Percentiles rank a stretch among this genome's conserved stretches.
Conservation (phyloP, 2,797 vertebrate species). For the Rhinichthys osculus region DNA sequence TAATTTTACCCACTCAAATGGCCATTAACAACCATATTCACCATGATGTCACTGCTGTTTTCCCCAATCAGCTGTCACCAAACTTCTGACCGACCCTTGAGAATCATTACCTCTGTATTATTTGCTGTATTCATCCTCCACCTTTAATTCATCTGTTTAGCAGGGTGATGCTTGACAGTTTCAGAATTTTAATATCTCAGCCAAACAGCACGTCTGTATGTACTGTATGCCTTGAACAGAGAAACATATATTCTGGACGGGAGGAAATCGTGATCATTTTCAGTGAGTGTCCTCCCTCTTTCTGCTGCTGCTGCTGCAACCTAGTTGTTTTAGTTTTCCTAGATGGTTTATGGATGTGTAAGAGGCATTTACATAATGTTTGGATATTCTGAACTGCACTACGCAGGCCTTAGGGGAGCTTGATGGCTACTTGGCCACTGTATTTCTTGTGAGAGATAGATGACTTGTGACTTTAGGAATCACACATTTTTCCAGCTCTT, state of each 20-base stretch:
- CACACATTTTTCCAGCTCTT: background rate
- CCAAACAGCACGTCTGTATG: background rate
- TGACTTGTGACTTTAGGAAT: background rate
- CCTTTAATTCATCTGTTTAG: slow-evolving; percentile 30
- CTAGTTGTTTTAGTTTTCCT: slow-evolving; percentile 2
- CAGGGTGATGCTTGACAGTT: background rate
- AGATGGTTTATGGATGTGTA: slow-evolving; percentile 25
- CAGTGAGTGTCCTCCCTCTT: background rate
- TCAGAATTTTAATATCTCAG: background rate
- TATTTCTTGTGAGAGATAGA: background rate
- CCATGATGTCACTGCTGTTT: background rate
- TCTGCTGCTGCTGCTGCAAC: slow-evolving; percentile 32
- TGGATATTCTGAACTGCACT: slow-evolving; percentile 23
- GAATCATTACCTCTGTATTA: background rate
- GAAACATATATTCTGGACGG: background rate
- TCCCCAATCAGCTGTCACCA: background rate
- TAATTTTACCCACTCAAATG: slow-evolving; percentile 3
- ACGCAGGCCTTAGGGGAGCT: background rate
- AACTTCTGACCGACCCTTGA: background rate
- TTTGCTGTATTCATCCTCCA: background rate
- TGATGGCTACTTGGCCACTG: background rate
- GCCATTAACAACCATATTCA: background rate
- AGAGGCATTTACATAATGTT: slow-evolving; percentile 5
- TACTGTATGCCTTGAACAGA: background rate
- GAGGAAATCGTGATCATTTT: background rate